Percentiles rank a stretch among this genome's conserved stretches.
phyloP scores from a whole-genome alignment of 2,797 vertebrate species.

The Ctenopoma multispine region DNA sequence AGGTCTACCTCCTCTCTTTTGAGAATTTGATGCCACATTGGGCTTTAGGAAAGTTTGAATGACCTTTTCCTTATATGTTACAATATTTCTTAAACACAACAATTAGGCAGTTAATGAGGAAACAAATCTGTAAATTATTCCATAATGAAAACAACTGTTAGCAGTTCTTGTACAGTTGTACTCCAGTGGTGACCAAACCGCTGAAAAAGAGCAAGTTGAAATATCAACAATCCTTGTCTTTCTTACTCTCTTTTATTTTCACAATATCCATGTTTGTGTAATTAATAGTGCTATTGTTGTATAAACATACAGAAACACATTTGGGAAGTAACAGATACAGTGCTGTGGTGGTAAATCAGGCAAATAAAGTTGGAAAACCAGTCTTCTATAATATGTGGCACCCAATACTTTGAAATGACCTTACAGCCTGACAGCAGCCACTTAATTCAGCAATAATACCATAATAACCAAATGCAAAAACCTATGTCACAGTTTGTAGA shows the following conservation, averaged over 20 bases:
- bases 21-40: neutral
- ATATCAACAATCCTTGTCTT: neutral
- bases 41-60: neutral
- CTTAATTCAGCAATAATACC: no score
- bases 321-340: neutral
- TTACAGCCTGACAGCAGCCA: no score
- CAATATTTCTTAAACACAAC: neutral
- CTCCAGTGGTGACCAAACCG: neutral
- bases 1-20: neutral
- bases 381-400: no score
- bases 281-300: no score
- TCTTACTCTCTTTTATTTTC: neutral
- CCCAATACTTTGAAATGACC: neutral
- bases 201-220: neutral
- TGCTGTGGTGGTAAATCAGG: neutral
- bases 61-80: neutral
- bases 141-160: neutral
- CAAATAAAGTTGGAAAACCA: neutral
- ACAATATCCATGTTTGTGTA: neutral
- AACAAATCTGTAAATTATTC: neutral
- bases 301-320: no score
- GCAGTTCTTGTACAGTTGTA: neutral
- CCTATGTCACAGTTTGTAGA: no score
- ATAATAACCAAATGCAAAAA: no score
- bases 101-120: neutral